phyloP scores from a whole-genome alignment of 2,113 vertebrate genomes.

The Lophius piscatorius region DNA sequence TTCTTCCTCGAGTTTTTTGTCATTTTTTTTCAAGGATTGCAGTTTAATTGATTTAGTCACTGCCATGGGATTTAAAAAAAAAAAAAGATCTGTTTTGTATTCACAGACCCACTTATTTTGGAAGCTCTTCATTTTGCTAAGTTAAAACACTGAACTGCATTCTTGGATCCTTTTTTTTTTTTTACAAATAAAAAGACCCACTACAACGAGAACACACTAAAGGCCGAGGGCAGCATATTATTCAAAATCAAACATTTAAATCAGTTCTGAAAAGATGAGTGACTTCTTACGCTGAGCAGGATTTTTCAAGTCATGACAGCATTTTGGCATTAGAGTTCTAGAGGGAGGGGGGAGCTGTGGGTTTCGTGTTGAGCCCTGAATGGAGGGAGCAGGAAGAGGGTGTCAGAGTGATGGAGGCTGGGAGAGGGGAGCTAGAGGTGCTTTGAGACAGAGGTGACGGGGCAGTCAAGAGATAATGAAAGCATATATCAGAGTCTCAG shows the following conservation, averaged over 20 bases:
- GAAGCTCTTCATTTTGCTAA: too few species aligned
- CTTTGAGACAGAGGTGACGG: neutral
- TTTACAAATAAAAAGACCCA: too few species aligned
- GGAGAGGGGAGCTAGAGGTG: neutral
- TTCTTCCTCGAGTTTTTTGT: too few species aligned
- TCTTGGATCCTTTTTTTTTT: too few species aligned
- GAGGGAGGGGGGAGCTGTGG: neutral
- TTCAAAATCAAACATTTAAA: neutral
- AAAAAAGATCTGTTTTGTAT: too few species aligned
- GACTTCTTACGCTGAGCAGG: neutral
- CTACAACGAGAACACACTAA: neutral
- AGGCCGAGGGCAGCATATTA: neutral
- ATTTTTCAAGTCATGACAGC: neutral
- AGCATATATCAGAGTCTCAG: slow-evolving; percentile 3
- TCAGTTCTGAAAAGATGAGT: neutral
- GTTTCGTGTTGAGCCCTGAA: neutral
- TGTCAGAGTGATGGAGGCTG: neutral
- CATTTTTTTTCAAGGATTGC: too few species aligned
- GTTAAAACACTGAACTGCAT: too few species aligned
- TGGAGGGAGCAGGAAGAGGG: neutral
- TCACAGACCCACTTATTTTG: too few species aligned
- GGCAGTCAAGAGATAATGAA: slow-evolving; percentile 19
- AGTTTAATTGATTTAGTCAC: too few species aligned
- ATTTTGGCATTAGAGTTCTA: neutral
- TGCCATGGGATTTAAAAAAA: too few species aligned